These are phyloP conservation scores for Colossoma macropomum DNA, from an alignment of 2,113 vertebrate species.

Conservation along the genomic window DNA sequence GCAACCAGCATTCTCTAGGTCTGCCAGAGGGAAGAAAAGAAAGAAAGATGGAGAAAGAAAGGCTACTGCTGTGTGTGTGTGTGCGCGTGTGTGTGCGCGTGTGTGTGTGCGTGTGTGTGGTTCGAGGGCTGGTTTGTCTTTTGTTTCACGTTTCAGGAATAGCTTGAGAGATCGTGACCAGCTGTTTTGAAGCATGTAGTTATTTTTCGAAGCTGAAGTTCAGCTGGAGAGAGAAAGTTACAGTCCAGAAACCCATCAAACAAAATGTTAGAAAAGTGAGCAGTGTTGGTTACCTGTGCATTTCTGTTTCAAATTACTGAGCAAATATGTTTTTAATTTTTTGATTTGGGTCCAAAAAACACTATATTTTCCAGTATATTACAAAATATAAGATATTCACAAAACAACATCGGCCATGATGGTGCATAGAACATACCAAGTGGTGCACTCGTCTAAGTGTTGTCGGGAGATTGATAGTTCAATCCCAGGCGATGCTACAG, in stretches of 20 bases:
- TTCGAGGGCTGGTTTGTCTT: slow-evolving; percentile 13
- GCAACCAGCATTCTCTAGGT: slow-evolving; percentile 60
- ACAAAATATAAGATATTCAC: no score
- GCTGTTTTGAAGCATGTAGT: slow-evolving; percentile 14
- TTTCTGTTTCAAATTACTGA: no score
- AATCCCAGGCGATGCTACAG: no score
- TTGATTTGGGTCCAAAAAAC: no score
- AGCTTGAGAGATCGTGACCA: slow-evolving; percentile 36
- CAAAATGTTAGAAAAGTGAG: background rate
- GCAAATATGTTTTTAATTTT: no score
- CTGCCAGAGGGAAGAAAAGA: slow-evolving; percentile 45
- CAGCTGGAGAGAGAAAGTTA: background rate
- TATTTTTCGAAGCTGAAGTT: background rate
- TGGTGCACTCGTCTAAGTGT: no score
- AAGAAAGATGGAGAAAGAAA: slow-evolving; percentile 30
- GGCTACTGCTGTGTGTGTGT: background rate
- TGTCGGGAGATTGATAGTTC: no score
- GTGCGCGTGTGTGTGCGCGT: background rate
- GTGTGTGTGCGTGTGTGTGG: background rate
- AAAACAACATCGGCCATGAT: no score
- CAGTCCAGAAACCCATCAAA: background rate
- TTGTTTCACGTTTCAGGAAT: slow-evolving; percentile 34
- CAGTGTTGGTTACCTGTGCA: no score
- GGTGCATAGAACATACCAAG: no score
- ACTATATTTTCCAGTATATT: no score